phyloP scores from a whole-genome alignment of 35 echinoderm and acorn worm species.

The Nesometra sesokonis region DNA sequence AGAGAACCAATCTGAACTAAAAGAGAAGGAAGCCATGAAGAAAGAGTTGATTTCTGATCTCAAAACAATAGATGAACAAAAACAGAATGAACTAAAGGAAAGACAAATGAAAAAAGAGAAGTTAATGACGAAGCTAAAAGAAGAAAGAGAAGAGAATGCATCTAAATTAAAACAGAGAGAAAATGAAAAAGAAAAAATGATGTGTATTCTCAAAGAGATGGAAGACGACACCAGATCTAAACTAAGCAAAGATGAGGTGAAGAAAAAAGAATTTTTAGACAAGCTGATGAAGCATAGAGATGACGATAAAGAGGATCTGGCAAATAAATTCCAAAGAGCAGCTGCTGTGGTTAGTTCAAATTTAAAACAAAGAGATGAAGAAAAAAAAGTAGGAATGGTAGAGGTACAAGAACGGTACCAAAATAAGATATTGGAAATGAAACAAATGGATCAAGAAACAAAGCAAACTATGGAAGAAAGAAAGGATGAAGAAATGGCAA shows the following conservation, averaged over 20 bases:
- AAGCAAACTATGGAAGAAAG: background rate
- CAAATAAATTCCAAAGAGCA: background rate
- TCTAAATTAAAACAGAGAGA: background rate
- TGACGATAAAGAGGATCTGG: background rate
- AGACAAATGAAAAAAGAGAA: background rate
- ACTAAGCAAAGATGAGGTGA: background rate
- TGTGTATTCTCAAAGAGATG: background rate
- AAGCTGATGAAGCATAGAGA: background rate
- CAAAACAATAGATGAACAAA: background rate
- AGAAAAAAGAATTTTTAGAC: background rate
- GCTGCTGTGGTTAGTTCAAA: background rate
- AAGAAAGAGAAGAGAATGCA: slow-evolving; percentile 4
- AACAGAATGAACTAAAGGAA: background rate
- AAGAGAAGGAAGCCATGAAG: background rate
- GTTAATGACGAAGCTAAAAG: background rate
- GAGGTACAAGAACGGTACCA: background rate
- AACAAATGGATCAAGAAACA: background rate
- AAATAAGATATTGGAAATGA: background rate
- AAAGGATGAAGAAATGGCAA: background rate
- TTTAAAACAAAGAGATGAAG: background rate
- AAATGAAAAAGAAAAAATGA: background rate
- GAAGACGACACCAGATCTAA: background rate
- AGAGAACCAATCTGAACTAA: background rate
- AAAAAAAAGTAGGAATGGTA: background rate
- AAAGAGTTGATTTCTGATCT: background rate